Evolutionary conservation across 2,888 invertebrate species (phyloP), one percentile per base, ranked within the genome.

Genomic region (Synanthedon formicaeformis): DNA sequence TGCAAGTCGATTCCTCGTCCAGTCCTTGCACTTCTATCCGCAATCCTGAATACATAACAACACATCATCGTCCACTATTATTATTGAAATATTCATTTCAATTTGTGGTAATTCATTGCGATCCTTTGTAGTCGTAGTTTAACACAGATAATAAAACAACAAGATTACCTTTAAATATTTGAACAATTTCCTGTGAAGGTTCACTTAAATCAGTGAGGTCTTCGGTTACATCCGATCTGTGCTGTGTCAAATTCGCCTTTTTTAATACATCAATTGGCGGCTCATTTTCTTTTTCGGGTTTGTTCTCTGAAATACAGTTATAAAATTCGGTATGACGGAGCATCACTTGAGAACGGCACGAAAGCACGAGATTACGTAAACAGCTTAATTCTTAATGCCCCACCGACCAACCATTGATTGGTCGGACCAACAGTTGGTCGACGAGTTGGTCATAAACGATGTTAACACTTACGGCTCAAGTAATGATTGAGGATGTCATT

Each of bases 1-100:
- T 85, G 52, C 81, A 78, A 14, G 89, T 81, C 10, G 87, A 81
- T 48, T 89, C 89, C 52, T 86, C 85, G 56, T 89, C 89, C 57
- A 90, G 65, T 0, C 80, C 83, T 57, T 81, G 78, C 55, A 91
- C 81, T 60, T 85, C 86, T 45, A 88, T 77, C 54, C 74, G 78
- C 50, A 84, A 63, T 6, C 76, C 85, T 86, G 57, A 1, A 10
- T 53, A 56, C 6, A 40, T 41, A 18, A 45, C 45, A 45, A 3
- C 6, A 40, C n/a, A 0, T 18, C 12, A 3, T 18, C n/a, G 3
- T 50, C 2, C 5, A 14, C 41, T 41, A 34, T 8, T 34, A 10
- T 34, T 34, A 10, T 52, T 16, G n/a, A 14, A 27, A 52, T 11
- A 23, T 23, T 27, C 6, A 27, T 23, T 23, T 5, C 5, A 23